Base-by-base conservation (phyloP, 1,140 invertebrate genomes). In the Lepidostoma basale region DNA sequence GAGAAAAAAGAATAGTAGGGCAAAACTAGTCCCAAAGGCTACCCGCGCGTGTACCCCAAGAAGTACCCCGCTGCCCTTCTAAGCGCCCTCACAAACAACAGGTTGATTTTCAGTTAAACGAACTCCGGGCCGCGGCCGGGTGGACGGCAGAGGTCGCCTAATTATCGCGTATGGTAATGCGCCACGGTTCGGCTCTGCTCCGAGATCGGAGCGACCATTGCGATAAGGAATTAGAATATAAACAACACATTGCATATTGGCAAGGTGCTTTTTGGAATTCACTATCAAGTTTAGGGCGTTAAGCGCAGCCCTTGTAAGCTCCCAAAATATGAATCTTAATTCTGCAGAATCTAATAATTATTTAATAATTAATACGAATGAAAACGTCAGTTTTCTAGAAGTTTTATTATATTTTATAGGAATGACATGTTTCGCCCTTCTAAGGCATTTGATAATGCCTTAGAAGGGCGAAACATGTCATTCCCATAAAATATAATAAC, bases 41-140 rank as follows among this genome's bases (percentile, higher is more conserved):
- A 1, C 49, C 14, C 26, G 20, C n/a, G 6, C 25, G 49, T 52
- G 30, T 1, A 54, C 49, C 49, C 26, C 49, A 28, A 54, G 49
- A 28, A 54, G 26, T 30, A 22, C 44, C 45, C 54, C 39, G 8
- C 22, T 18, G 6, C 9, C 30, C 44, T 18, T 18, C 26, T 10
- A 4, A 59, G 28, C 16, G 47, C 22, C 45, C 49, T 45, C 36
- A 44, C 62, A 26, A 26, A 69, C 68, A 65, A 64, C 68, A 69
- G 47, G 68, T 69, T 60, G 68, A 56, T 69, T 69, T 69, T 69
- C 68, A 65, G 68, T 69, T 69, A 65, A 28, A 44, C 25, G 36
- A 56, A 54, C 49, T 54, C 49, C 45, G 45, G n/a, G n/a, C 22
- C 49, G 30, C 49, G 30, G 49, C 25, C 49, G 49, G 49, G 25